These are phyloP conservation scores for Todiramphus saurophagus DNA, from an alignment of 2,113 vertebrate species.

Conservation along the genomic window DNA sequence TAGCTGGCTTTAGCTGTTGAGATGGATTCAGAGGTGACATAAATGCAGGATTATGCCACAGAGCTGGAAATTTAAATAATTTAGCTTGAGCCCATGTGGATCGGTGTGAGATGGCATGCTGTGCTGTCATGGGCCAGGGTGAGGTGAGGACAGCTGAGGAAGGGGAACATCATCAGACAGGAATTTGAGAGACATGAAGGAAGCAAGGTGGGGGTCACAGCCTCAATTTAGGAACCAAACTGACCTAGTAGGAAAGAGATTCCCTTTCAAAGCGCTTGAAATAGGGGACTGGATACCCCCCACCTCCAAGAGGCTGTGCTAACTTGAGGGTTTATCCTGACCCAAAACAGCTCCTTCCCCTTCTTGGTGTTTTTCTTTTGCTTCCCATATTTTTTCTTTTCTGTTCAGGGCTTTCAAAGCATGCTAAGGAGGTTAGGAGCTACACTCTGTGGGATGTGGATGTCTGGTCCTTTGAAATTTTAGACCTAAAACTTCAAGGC, in stretches of 20 bases:
- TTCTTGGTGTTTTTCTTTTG: neutral
- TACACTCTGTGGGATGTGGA: neutral
- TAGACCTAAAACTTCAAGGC: neutral
- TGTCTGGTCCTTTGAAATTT: neutral
- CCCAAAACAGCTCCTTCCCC: neutral
- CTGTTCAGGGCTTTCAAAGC: neutral
- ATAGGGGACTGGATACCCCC: neutral
- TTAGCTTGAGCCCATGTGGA: neutral
- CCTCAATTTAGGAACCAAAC: neutral
- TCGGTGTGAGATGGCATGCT: neutral
- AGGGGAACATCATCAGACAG: neutral
- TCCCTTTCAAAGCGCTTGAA: neutral
- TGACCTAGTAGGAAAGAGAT: neutral
- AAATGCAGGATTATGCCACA: neutral
- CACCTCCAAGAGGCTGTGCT: neutral
- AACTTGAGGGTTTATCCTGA: neutral
- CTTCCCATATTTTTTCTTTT: neutral
- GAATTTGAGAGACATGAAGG: fast-evolving
- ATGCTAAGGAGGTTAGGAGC: neutral
- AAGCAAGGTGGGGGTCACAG: neutral
- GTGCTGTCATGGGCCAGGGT: neutral
- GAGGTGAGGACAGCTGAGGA: neutral
- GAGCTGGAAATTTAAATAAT: constrained; percentile 10
- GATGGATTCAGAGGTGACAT: neutral
- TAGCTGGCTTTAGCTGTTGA: neutral